Evolutionary conservation across 2,888 invertebrate genomes (phyloP).

Genomic region (Limenitis camilla): DNA sequence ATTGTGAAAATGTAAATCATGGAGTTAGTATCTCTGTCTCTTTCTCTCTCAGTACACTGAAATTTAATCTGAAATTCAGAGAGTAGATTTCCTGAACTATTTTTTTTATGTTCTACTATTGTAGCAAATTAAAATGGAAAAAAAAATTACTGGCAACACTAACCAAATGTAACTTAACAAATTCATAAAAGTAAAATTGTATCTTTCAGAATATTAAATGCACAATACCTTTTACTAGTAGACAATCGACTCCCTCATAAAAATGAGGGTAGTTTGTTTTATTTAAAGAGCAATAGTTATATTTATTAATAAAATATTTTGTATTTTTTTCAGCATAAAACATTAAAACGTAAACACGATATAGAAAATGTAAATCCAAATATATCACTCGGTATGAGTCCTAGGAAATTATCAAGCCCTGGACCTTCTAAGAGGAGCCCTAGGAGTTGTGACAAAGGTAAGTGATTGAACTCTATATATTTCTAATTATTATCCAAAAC

Average conservation of each 20-base stretch:
- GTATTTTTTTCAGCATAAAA: conserved; percentile 32
- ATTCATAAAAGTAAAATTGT: no score
- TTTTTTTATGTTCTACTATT: no score
- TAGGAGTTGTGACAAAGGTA: conserved; percentile 48
- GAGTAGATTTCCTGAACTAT: no score
- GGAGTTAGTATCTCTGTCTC: conserved; percentile 10
- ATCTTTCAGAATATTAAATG: no score
- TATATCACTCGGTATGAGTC: conserved; percentile 26
- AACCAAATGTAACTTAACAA: no score
- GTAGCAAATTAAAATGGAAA: no score
- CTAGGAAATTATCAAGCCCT: conserved; percentile 35
- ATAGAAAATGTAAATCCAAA: conserved; percentile 66
- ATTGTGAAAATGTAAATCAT: conserved; percentile 23
- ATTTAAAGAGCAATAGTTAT: neutral
- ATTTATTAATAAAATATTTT: neutral
- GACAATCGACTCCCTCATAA: no score
- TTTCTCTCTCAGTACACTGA: neutral
- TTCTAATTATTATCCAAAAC: neutral
- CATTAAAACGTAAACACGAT: conserved; percentile 50
- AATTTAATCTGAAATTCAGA: neutral
- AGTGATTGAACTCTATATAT: conserved; percentile 15
- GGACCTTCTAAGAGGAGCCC: conserved; percentile 47
- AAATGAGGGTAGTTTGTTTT: no score
- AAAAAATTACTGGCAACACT: no score
- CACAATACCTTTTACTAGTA: no score